Conservation (phyloP, 2,797 vertebrate species). For the Lagodon rhomboides region DNA sequence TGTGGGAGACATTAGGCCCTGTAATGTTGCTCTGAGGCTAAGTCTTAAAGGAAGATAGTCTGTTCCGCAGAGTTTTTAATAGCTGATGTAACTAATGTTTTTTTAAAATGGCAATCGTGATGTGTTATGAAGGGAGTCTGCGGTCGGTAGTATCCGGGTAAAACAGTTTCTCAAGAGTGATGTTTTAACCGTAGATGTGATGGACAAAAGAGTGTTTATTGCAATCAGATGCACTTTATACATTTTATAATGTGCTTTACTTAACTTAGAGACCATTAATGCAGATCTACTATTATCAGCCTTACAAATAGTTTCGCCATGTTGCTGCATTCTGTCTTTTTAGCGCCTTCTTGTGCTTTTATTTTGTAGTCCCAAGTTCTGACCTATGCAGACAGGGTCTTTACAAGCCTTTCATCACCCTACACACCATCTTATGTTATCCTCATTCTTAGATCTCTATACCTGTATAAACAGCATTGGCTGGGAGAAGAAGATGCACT, state of each 20-base stretch:
- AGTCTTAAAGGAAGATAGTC: conserved; percentile 16
- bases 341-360: conserved; percentile 1
- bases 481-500: conserved; percentile 20
- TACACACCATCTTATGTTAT: conserved; percentile 27
- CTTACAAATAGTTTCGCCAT: neutral
- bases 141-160: neutral
- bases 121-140: neutral
- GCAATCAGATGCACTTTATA: neutral
- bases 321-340: neutral
- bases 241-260: no score
- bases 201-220: neutral
- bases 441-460: conserved; percentile 32
- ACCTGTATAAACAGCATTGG: conserved; percentile 43
- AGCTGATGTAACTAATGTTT: conserved; percentile 5
- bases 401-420: conserved; percentile 35
- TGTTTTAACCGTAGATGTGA: neutral
- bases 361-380: conserved; percentile 22
- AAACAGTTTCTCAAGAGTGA: neutral
- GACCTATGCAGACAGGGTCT: conserved; percentile 1
- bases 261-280: neutral
- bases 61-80: conserved; percentile 44
- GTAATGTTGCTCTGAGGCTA: conserved; percentile 30
- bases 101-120: conserved; percentile 2
- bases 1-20: conserved; percentile 33
- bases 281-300: neutral